Evolutionary conservation across 2,888 invertebrate genomes (phyloP).

Genomic region (Brassicogethes aeneus): DNA sequence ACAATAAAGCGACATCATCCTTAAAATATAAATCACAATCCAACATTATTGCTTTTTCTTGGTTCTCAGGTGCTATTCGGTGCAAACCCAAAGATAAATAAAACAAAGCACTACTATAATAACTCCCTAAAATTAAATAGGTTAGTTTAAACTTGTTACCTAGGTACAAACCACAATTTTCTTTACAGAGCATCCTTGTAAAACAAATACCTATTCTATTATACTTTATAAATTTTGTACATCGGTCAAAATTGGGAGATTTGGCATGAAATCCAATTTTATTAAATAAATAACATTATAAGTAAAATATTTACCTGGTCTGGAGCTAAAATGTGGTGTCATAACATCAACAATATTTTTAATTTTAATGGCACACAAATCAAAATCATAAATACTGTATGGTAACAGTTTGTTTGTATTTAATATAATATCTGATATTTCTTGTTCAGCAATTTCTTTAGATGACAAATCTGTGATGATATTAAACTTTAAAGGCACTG

Average conservation of each 20-base stretch:
- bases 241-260: too few species aligned
- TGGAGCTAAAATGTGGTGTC: conserved; percentile 62
- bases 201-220: too few species aligned
- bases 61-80: conserved; percentile 51
- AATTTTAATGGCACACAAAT: conserved; percentile 49
- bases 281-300: too few species aligned
- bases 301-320: conserved; percentile 43
- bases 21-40: conserved; percentile 72
- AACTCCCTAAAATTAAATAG: conserved; percentile 50
- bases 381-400: conserved; percentile 52
- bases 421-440: conserved; percentile 25
- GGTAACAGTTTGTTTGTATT: conserved; percentile 35
- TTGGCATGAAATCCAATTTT: too few species aligned
- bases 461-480: conserved; percentile 55
- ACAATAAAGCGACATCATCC: conserved; percentile 56
- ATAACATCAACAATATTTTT: conserved; percentile 55
- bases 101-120: conserved; percentile 72
- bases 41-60: conserved; percentile 57
- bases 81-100: conserved; percentile 68
- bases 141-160: too few species aligned
- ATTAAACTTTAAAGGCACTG: conserved; percentile 48
- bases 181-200: too few species aligned
- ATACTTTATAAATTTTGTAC: too few species aligned
- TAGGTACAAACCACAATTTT: conserved; percentile 2
- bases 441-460: conserved; percentile 45